Base-by-base conservation (phyloP, 2,888 invertebrate genomes). In the Schizaphis graminum region DNA sequence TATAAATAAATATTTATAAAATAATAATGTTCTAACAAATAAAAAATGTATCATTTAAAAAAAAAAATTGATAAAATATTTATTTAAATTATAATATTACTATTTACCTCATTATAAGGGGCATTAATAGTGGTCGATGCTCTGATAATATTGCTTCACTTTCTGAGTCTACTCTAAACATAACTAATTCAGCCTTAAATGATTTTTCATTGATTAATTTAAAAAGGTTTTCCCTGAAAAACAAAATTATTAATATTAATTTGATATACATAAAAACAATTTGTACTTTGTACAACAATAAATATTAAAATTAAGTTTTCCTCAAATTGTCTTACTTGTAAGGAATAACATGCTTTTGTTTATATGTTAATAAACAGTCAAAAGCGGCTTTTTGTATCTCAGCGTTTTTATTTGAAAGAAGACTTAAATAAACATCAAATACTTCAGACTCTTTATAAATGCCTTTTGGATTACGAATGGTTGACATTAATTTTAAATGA, bases 361-460 rank as follows among this genome's bases (percentile, higher is more conserved):
- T 98, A 96, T 99, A 99, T 0, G 98, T 97, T 95, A 98, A 96
- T 3, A 99, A 96, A 95, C 99, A 99, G 95, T 98, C 98, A 85
- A 99, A 96, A 0, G 99, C 98, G 92, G 97, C 97, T 96, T 97
- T 98, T 96, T 99, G 99, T 13, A 99, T 96, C 0, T 97, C 97
- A 0, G 97, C 96, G 96, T 98, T 98, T 95, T 94, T 94, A 94
- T 98, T 97, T 89, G 97, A 97, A 21, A 99, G 96, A 92, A 99
- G 97, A 95, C 99, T 97, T 95, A 97, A 96, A 95, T 97, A 98
- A n/a, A 98, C 96, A 94, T 97, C 97, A 95, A 97, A 97, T 94
- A 99, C 96, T 95, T 98, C 97, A 0, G 97, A 96, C 96, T 98
- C 98, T 95, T 97, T 97, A 95, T 97, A 97, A 95, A 98, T 96